Conservation (phyloP, 2,113 vertebrate genomes). For the Mixornis gularis region DNA sequence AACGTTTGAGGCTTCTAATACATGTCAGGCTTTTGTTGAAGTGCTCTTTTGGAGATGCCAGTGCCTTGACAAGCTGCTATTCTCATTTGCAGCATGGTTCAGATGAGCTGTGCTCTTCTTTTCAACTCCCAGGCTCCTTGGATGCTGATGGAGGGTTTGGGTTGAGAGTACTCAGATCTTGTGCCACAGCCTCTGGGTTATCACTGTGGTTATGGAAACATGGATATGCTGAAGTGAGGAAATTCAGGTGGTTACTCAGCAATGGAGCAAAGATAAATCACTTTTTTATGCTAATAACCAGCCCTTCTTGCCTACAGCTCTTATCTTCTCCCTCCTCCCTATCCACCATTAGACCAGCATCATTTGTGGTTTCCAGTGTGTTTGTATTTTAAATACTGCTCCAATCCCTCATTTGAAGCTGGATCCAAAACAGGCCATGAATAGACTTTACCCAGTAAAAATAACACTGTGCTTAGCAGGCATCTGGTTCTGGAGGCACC, state of each 20-base stretch:
- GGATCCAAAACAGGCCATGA: neutral
- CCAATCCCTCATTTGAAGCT: neutral
- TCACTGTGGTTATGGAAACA: rapidly evolving
- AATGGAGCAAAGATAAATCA: neutral
- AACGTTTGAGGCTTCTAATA: neutral
- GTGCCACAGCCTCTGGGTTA: neutral
- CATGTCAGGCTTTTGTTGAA: neutral
- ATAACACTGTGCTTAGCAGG: neutral
- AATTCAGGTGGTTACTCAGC: neutral
- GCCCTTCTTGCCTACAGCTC: neutral
- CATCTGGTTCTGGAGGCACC: neutral
- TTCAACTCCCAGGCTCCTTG: neutral
- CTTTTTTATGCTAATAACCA: neutral
- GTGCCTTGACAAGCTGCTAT: neutral
- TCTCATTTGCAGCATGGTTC: neutral
- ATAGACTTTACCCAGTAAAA: neutral
- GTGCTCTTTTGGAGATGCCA: neutral
- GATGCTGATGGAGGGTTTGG: neutral
- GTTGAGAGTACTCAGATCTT: neutral
- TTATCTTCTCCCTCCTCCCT: neutral
- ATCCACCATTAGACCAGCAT: neutral
- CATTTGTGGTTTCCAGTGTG: neutral
- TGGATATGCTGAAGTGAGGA: neutral
- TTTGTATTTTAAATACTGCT: neutral
- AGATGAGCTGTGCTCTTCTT: neutral